Conservation (phyloP, 2,888 invertebrate species). For the Andrena bicolor region DNA sequence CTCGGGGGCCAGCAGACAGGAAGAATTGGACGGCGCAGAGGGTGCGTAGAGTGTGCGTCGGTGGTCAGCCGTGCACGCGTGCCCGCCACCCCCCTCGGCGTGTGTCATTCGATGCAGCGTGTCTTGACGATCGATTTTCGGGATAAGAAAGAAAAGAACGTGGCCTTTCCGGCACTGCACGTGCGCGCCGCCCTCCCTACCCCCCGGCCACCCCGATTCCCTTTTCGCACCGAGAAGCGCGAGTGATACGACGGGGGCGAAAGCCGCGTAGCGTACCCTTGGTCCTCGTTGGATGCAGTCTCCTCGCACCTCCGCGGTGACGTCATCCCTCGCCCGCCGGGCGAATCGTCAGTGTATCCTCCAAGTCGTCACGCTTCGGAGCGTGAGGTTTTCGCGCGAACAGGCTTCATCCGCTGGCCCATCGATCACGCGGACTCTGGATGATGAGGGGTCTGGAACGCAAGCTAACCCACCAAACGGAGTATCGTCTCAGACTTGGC, state of each 20-base stretch:
- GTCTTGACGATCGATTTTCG: conserved; percentile 62
- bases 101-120: conserved; percentile 58
- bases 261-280: conserved; percentile 47
- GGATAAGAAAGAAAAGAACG: conserved; percentile 64
- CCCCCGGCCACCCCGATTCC: conserved; percentile 1
- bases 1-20: not conserved
- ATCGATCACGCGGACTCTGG: not conserved
- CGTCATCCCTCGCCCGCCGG: conserved; percentile 47
- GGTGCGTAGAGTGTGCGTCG: not conserved
- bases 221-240: conserved; percentile 27
- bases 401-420: not conserved
- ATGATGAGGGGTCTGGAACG: too few relatives aligned
- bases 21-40: not conserved
- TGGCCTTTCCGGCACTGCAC: conserved; percentile 60
- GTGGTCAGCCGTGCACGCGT: conserved; percentile 39
- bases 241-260: conserved; percentile 43
- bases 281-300: conserved; percentile 44
- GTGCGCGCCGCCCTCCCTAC: conserved; percentile 50
- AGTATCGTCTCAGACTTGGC: too few relatives aligned
- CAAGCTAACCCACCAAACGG: too few relatives aligned
- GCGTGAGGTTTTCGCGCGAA: not conserved
- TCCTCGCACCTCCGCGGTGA: conserved; percentile 39
- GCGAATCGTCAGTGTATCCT: not conserved
- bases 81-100: not conserved
- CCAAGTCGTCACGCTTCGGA: not conserved